Evolutionary conservation across 2,113 vertebrate genomes (phyloP).

Genomic region (Lipophrys pholis): DNA sequence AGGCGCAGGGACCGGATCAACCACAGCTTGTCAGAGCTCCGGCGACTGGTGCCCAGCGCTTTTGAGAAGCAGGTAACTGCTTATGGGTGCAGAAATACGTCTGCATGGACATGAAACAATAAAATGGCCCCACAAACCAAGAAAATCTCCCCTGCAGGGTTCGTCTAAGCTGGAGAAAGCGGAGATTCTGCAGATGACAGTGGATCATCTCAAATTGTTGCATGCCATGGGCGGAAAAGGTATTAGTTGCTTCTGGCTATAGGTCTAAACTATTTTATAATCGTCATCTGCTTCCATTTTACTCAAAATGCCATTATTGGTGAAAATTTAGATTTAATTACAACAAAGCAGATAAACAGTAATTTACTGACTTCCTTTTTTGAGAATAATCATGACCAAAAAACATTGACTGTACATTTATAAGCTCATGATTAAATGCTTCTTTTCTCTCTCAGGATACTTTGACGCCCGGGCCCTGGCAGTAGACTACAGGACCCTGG

Average conservation of each 20-base stretch:
- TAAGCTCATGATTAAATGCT: no score
- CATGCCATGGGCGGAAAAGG: constrained; percentile 93
- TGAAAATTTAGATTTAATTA: neutral
- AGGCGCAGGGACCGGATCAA: constrained; percentile 94
- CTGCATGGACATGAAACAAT: neutral
- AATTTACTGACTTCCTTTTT: neutral
- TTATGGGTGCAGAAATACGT: neutral
- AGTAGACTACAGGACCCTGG: constrained; percentile 94
- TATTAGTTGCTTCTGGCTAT: constrained; percentile 51
- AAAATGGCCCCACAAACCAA: neutral
- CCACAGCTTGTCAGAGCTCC: constrained; percentile 93
- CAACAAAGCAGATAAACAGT: neutral
- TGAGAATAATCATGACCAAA: neutral
- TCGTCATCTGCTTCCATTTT: neutral
- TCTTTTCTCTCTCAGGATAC: constrained; percentile 84
- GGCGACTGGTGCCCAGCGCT: constrained; percentile 92
- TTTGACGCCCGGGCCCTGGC: constrained; percentile 91
- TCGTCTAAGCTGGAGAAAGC: constrained; percentile 96
- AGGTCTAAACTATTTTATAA: neutral
- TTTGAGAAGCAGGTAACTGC: constrained; percentile 92
- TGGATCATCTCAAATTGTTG: constrained; percentile 95
- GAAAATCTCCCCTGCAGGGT: constrained; percentile 78
- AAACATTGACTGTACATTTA: no score
- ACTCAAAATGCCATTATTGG: no score
- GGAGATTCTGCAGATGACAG: constrained; percentile 96